phyloP scores from a whole-genome alignment of 2,888 invertebrate genomes.

The Erpobdella octoculata region DNA sequence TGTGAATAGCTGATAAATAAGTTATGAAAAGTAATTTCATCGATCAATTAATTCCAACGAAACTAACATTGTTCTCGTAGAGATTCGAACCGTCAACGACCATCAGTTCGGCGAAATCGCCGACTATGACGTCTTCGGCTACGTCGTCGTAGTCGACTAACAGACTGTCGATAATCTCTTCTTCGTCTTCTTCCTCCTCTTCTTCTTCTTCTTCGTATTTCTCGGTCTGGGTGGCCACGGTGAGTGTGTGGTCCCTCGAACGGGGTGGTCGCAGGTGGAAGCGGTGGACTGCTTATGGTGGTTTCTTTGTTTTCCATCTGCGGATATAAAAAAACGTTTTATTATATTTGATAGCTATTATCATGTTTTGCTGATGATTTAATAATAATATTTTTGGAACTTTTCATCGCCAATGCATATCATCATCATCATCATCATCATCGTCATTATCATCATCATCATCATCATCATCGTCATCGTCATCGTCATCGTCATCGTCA shows the following conservation, averaged over 20 bases:
- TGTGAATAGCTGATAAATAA: background rate
- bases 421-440: slow-evolving; percentile 1
- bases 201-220: slow-evolving; percentile 4
- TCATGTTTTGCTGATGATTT: too few relatives aligned
- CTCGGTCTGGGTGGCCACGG: slow-evolving; percentile 5
- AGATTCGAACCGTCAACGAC: background rate
- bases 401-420: background rate
- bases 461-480: slow-evolving; percentile 2
- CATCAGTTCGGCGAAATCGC: background rate
- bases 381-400: too few relatives aligned
- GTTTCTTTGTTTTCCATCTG: too few relatives aligned
- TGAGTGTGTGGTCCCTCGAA: too few relatives aligned
- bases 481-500: background rate
- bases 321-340: too few relatives aligned
- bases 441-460: background rate
- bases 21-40: background rate
- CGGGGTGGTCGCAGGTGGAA: too few relatives aligned
- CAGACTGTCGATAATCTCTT: background rate
- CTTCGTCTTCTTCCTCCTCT: background rate
- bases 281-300: too few relatives aligned
- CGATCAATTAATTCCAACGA: background rate
- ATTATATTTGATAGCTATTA: too few relatives aligned
- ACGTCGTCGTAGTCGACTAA: slow-evolving; percentile 18
- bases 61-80: background rate
- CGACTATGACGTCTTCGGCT: slow-evolving; percentile 4